Base-by-base conservation (phyloP, 2,888 invertebrate species). In the Ormyrus labotus region DNA sequence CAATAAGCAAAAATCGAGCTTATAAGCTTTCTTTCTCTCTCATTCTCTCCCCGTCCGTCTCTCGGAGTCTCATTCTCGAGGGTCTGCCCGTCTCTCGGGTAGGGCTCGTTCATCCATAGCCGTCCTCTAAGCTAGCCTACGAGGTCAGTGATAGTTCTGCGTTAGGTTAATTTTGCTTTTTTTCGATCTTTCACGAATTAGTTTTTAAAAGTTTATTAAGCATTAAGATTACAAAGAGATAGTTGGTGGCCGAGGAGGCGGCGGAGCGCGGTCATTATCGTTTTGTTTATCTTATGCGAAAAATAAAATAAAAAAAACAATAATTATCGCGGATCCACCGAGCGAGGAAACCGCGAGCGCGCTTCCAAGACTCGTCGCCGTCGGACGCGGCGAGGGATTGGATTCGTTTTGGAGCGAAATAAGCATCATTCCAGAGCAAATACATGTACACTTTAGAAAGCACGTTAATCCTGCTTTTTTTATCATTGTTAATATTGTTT, bases 61-160 rank as follows among this genome's bases (percentile, higher is more conserved):
- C 64, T 70, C 13, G 19, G 76, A 69, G 64, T 81, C 73, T 69
- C 57, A 82, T 80, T 82, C 82, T 82, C 83, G 84, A 34, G 34
- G 85, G 84, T 82, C 83, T 87, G 84, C 85, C 86, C 4, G 3
- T 34, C 34, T 34, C 34, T 34, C 34, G 34, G 34, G 34, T 34
- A 83, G 84, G 84, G 83, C 84, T 83, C 84, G 87, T 83, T 86
- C 86, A 83, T 87, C 84, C 85, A 84, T 86, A 34, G 34, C 87
- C 86, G 83, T 88, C 86, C 87, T 81, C 50, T 90, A 90, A 90
- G 90, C 89, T 88, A 90, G 86, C 89, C 89, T 89, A 89, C 88
- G 87, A 87, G 87, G 60, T 86, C 83, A 87, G 86, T 85, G 84
- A 85, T 85, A 83, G 83, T 53, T 53, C 84, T 85, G 80, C 85